Conservation (phyloP, 2,113 vertebrate species). For the Triplophysa dalaica region DNA sequence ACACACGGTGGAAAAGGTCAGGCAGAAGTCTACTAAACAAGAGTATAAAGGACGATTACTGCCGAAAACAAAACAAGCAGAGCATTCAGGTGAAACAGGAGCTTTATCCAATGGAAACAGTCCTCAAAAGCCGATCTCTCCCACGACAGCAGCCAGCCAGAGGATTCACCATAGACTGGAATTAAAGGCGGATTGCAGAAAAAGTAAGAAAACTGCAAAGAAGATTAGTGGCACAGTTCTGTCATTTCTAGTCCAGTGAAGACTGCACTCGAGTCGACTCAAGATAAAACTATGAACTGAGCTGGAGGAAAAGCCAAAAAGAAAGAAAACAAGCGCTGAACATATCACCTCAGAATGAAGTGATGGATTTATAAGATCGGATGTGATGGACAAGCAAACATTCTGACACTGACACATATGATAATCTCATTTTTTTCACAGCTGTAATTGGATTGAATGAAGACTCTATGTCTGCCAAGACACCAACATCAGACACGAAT, state of each 20-base stretch:
- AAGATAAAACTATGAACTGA: too few relatives aligned
- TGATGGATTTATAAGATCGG: too few relatives aligned
- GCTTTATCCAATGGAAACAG: constrained; percentile 9
- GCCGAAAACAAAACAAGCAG: background rate
- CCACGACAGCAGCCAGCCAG: background rate
- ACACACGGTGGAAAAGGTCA: background rate
- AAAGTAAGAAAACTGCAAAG: constrained; percentile 12
- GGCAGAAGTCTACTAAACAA: background rate
- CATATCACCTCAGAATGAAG: too few relatives aligned
- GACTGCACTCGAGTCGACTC: background rate
- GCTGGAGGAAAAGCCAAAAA: too few relatives aligned
- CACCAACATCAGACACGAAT: too few relatives aligned
- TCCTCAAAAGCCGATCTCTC: background rate
- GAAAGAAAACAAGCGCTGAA: too few relatives aligned
- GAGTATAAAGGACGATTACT: background rate
- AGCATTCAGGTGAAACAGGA: constrained; percentile 1
- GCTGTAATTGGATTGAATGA: too few relatives aligned
- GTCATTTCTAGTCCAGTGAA: background rate
- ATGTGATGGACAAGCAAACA: too few relatives aligned
- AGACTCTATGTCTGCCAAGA: too few relatives aligned
- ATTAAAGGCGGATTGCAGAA: constrained; percentile 8
- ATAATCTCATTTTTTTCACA: too few relatives aligned
- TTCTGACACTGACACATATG: too few relatives aligned
- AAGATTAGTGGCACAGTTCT: background rate
- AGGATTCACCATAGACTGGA: constrained; percentile 8